Conservation (phyloP, 2,797 vertebrate genomes). For the Crocidura indochinensis region DNA sequence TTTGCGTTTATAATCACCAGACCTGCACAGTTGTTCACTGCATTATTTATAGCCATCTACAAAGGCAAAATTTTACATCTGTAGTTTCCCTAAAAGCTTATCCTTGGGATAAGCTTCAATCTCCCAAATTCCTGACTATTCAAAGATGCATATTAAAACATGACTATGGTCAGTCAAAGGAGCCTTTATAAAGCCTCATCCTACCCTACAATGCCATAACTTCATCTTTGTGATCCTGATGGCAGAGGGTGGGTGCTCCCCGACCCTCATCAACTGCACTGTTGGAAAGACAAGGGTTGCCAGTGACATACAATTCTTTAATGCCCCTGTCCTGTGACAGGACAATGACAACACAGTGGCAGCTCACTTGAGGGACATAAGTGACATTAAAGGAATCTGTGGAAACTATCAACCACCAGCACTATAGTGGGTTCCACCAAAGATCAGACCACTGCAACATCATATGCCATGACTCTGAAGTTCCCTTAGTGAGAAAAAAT, state of each 20-base stretch:
- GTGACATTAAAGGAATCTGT: background rate
- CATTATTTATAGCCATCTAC: too few relatives aligned
- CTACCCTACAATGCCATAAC: too few relatives aligned
- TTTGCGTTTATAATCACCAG: background rate
- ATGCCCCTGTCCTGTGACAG: background rate
- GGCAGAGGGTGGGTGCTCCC: background rate
- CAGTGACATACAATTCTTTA: too few relatives aligned
- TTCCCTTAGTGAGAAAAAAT: too few relatives aligned
- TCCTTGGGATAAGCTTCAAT: background rate
- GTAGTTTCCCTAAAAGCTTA: too few relatives aligned
- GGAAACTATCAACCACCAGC: background rate
- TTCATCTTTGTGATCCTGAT: fast-evolving
- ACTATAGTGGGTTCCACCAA: too few relatives aligned
- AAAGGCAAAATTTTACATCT: background rate
- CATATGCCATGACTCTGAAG: background rate
- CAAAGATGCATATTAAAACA: background rate
- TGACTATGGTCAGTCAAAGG: background rate
- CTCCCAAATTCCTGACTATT: background rate
- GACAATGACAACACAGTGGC: background rate
- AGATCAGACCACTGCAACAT: background rate
- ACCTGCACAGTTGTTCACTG: too few relatives aligned
- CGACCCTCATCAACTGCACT: background rate
- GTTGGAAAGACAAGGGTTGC: background rate
- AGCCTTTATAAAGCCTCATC: background rate
- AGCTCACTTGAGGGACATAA: background rate